phyloP scores from a whole-genome alignment of 2,797 vertebrate genomes.

The Kryptolebias ocellatus region DNA sequence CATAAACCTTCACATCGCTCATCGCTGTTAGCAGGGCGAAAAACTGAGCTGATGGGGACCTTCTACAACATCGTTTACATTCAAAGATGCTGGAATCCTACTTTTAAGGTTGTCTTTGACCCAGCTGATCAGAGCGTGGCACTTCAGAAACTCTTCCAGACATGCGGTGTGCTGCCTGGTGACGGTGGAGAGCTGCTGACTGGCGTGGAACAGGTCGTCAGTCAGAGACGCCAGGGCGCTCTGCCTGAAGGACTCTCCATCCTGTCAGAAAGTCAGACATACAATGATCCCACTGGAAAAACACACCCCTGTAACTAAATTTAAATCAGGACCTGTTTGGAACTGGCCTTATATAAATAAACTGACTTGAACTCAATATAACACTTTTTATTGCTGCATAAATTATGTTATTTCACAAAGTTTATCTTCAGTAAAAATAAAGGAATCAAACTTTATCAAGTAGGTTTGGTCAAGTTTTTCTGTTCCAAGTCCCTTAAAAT shows the following conservation, averaged over 20 bases:
- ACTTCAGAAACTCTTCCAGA: slow-evolving; percentile 71
- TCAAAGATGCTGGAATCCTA: slow-evolving; percentile 26
- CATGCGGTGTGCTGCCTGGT: slow-evolving; percentile 64
- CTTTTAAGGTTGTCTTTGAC: slow-evolving; percentile 71
- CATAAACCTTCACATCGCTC: slow-evolving; percentile 81
- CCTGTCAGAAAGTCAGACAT: slow-evolving; percentile 33
- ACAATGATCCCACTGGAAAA: not conserved
- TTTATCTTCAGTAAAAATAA: too few relatives aligned
- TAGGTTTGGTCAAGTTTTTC: too few relatives aligned
- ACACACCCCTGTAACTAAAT: not conserved
- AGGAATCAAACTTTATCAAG: too few relatives aligned
- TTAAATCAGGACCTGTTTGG: too few relatives aligned
- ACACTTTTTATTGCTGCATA: too few relatives aligned
- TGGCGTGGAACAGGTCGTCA: slow-evolving; percentile 62
- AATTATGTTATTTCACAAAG: too few relatives aligned
- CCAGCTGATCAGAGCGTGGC: slow-evolving; percentile 72
- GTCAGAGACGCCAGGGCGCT: slow-evolving; percentile 60
- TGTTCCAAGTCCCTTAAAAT: too few relatives aligned
- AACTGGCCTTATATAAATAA: too few relatives aligned
- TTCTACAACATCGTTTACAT: not conserved
- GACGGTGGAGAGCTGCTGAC: slow-evolving; percentile 60
- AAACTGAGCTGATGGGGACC: not conserved
- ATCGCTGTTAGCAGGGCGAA: slow-evolving; percentile 61
- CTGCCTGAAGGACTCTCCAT: slow-evolving; percentile 65
- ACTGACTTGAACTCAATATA: too few relatives aligned